phyloP scores from a whole-genome alignment of 2,797 vertebrate species.

The Presbytis comata region DNA sequence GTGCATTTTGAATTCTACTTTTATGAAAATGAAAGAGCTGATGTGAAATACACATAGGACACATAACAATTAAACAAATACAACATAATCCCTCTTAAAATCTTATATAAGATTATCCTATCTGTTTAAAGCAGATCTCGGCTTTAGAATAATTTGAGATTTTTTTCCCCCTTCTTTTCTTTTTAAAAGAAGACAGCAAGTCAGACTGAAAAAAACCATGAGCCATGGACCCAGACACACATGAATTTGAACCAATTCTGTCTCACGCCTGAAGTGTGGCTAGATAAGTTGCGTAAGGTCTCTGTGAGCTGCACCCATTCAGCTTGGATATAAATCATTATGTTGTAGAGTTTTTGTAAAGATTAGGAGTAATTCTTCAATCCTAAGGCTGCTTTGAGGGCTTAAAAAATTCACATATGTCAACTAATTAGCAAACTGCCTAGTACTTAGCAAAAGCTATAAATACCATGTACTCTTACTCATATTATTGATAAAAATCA shows the following conservation, averaged over 20 bases:
- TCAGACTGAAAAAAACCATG: neutral
- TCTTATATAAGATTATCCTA: neutral
- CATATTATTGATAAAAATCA: neutral
- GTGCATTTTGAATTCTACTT: neutral
- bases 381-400: neutral
- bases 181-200: neutral
- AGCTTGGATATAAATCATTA: neutral
- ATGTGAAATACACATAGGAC: neutral
- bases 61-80: slow-evolving; percentile 1
- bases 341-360: neutral
- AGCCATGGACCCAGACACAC: neutral
- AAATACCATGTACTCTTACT: neutral
- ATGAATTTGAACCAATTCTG: neutral
- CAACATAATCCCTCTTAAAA: neutral
- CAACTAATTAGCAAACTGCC: neutral
- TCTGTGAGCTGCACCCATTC: neutral
- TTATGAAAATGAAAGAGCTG: neutral
- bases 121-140: neutral
- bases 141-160: neutral
- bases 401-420: neutral
- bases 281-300: neutral
- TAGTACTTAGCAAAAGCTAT: neutral
- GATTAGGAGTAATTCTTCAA: neutral
- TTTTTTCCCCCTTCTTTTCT: neutral
- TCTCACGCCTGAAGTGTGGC: neutral